These are phyloP conservation scores for Poeciliopsis gracilis DNA, from an alignment of 2,797 vertebrate genomes.

Conservation along the genomic window DNA sequence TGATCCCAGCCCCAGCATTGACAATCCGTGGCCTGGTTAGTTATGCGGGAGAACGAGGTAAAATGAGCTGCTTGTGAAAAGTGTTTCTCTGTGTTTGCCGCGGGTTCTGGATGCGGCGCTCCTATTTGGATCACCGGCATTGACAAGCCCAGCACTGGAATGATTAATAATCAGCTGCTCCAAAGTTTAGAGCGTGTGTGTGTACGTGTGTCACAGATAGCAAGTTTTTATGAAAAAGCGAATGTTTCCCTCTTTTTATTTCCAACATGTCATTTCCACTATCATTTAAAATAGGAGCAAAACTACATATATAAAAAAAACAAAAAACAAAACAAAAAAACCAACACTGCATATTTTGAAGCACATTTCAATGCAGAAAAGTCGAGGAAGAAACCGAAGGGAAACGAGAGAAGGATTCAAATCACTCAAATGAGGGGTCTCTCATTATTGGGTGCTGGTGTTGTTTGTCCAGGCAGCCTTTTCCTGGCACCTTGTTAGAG, in stretches of 20 bases:
- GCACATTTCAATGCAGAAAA: constrained; percentile 52
- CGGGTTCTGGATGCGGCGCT: constrained; percentile 64
- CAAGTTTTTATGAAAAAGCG: constrained; percentile 75
- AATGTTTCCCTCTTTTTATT: constrained; percentile 50
- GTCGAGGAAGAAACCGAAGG: constrained; percentile 21
- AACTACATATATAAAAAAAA: constrained; percentile 30
- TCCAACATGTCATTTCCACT: constrained; percentile 34
- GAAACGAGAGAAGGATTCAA: constrained; percentile 62
- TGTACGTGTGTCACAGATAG: constrained; percentile 3
- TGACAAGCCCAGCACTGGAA: constrained; percentile 79
- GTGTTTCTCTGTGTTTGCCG: constrained; percentile 69
- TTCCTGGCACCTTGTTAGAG: constrained; percentile 87
- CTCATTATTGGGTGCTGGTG: constrained; percentile 82
- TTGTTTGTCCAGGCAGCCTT: constrained; percentile 85
- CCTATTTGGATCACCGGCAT: constrained; percentile 77
- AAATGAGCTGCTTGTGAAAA: constrained; percentile 84
- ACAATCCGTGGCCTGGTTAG: constrained; percentile 87
- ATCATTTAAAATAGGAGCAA: constrained; percentile 34
- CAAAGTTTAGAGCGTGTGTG: constrained; percentile 70
- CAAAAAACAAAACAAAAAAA: constrained; percentile 7
- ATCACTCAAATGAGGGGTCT: constrained; percentile 83
- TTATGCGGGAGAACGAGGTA: constrained; percentile 82
- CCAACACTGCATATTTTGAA: constrained; percentile 55
- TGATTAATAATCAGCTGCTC: constrained; percentile 89
- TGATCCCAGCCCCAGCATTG: constrained; percentile 83